phyloP scores from a whole-genome alignment of 2,113 vertebrate species.

The Petrocephalus zakoni region DNA sequence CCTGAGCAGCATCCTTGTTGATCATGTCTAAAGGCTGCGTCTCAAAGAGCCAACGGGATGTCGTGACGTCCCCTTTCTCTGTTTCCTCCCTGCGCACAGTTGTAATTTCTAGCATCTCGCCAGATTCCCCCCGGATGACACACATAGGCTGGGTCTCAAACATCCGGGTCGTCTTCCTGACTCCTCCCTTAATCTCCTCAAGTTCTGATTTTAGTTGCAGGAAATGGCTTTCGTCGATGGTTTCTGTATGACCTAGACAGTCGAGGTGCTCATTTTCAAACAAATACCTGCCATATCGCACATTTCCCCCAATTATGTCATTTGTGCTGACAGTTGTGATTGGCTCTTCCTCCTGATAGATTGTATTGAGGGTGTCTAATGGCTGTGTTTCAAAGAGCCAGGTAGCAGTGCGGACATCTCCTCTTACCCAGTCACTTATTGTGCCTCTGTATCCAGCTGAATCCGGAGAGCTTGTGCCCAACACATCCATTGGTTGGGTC shows the following conservation, averaged over 20 bases:
- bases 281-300: slow-evolving; percentile 71
- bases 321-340: slow-evolving; percentile 57
- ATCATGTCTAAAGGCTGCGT: slow-evolving; percentile 70
- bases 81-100: slow-evolving; percentile 72
- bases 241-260: slow-evolving; percentile 68
- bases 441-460: slow-evolving; percentile 54
- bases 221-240: slow-evolving; percentile 69
- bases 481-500: slow-evolving; percentile 64
- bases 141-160: slow-evolving; percentile 77
- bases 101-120: slow-evolving; percentile 74
- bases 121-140: slow-evolving; percentile 71
- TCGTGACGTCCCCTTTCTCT: slow-evolving; percentile 69
- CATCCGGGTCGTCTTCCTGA: slow-evolving; percentile 70
- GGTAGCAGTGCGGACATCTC: slow-evolving; percentile 58
- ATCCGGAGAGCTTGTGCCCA: slow-evolving; percentile 41
- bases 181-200: slow-evolving; percentile 70
- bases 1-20: slow-evolving; percentile 57
- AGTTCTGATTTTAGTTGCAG: slow-evolving; percentile 71
- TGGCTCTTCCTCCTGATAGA: slow-evolving; percentile 59
- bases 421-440: slow-evolving; percentile 66
- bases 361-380: slow-evolving; percentile 71
- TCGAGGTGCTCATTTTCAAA: slow-evolving; percentile 74
- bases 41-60: slow-evolving; percentile 74
- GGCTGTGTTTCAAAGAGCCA: slow-evolving; percentile 79
- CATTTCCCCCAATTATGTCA: slow-evolving; percentile 58